These are phyloP conservation scores for Dreissena rostriformis DNA, from an alignment of 1,140 invertebrate genomes.

Conservation along the genomic window DNA sequence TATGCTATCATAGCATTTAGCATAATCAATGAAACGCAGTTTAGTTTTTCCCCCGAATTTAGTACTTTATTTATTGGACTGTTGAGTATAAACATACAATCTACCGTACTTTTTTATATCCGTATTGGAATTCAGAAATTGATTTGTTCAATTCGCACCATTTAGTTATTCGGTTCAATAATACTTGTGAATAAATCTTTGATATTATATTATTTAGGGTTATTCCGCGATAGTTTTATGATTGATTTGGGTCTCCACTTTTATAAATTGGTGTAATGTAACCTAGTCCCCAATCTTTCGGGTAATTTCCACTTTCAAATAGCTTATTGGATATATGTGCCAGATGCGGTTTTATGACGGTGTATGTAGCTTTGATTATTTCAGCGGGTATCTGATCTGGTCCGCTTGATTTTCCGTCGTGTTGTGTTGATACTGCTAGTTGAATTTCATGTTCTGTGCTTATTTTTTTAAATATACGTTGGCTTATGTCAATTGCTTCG, in stretches of 20 bases:
- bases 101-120: neutral
- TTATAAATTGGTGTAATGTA: slow-evolving; percentile 1
- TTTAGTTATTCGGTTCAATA: neutral
- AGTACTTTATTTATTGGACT: neutral
- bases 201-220: no score
- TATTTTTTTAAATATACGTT: no score
- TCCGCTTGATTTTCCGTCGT: slow-evolving; percentile 3
- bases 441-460: neutral
- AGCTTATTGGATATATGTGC: neutral
- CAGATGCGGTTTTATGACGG: neutral
- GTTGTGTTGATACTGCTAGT: neutral
- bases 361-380: slow-evolving; percentile 2
- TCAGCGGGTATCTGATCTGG: slow-evolving; percentile 6
- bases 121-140: neutral
- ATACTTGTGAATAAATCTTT: no score
- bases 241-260: neutral
- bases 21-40: neutral
- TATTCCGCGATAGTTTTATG: slow-evolving; percentile 3
- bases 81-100: slow-evolving; percentile 23
- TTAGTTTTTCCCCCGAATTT: neutral
- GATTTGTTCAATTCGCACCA: neutral
- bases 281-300: neutral
- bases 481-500: neutral
- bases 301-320: slow-evolving; percentile 6
- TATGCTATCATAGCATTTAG: slow-evolving; percentile 1